Conservation (phyloP, 2,888 invertebrate species). For the Lingula anatina region DNA sequence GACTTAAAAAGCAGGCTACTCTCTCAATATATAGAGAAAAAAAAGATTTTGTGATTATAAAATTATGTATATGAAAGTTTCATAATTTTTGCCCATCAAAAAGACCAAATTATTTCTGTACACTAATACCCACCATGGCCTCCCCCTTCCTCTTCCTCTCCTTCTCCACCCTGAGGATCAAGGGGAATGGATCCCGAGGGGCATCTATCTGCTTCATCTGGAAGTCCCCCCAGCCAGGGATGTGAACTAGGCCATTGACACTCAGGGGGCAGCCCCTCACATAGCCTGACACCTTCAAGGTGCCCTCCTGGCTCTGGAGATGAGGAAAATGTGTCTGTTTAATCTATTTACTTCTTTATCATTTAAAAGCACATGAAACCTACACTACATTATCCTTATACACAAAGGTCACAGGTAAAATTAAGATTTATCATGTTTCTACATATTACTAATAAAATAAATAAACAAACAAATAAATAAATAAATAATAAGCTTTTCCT, state of each 20-base stretch:
- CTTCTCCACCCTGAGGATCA: constrained; percentile 16
- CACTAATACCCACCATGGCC: background rate
- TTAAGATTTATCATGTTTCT: background rate
- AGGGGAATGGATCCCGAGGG: constrained; percentile 50
- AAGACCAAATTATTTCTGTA: background rate
- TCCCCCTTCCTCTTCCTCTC: constrained; percentile 12
- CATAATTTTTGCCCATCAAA: too few species aligned
- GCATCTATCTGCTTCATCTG: constrained; percentile 73
- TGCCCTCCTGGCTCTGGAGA: constrained; percentile 33
- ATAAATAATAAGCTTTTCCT: background rate
- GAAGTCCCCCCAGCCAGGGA: constrained; percentile 89
- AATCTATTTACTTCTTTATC: background rate
- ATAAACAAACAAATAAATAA: too few species aligned
- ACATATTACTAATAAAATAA: background rate
- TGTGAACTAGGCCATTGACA: constrained; percentile 83
- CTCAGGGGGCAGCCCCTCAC: constrained; percentile 76
- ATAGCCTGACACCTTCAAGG: constrained; percentile 72
- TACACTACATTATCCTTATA: too few species aligned
- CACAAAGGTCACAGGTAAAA: background rate
- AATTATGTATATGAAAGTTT: too few species aligned
- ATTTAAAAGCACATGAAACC: background rate
- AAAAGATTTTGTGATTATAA: too few species aligned
- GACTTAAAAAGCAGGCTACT: too few species aligned
- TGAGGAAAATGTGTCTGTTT: constrained; percentile 1
- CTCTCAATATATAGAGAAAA: too few species aligned